A percentile compares a stretch with the other conserved stretches of the same genome.
Evolutionary conservation across 2,113 vertebrate species (phyloP).

Genomic region (Calyptomena viridis): DNA sequence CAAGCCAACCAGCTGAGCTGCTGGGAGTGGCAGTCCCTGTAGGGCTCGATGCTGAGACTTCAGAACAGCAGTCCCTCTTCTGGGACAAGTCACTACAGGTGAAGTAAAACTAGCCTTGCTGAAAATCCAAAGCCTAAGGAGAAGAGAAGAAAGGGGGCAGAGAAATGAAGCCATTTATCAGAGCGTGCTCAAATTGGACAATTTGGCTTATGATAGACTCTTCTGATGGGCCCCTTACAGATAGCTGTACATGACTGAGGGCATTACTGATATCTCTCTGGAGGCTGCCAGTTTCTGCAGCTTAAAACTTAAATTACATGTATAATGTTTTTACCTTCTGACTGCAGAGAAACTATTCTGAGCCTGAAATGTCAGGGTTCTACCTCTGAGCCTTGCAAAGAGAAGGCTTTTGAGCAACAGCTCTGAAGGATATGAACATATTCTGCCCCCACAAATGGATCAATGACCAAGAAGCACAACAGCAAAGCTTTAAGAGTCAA

Average conservation of each 20-base stretch:
- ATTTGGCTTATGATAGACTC: not conserved
- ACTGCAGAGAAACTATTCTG: not conserved
- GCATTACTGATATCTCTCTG: not conserved
- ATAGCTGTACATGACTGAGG: not conserved
- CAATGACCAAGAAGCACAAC: not conserved
- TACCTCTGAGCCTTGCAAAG: not conserved
- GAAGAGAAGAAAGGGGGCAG: not conserved
- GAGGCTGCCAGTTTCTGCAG: slow-evolving; percentile 18
- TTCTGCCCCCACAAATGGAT: not conserved
- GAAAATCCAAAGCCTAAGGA: not conserved
- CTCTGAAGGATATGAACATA: not conserved
- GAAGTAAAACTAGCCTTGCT: not conserved
- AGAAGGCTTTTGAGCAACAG: not conserved
- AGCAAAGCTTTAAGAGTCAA: not conserved
- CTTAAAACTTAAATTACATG: not conserved
- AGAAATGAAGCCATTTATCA: not conserved
- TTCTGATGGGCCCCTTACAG: slow-evolving; percentile 24
- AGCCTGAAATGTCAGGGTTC: not conserved
- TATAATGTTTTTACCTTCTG: slow-evolving; percentile 50
- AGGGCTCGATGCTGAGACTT: not conserved
- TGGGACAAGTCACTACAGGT: not conserved
- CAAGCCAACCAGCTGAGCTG: too few relatives aligned
- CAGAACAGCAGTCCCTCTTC: not conserved
- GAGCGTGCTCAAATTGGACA: not conserved
- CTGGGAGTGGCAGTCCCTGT: accelerated